These are phyloP conservation scores for Hydrochoerus hydrochaeris DNA, from an alignment of 2,113 vertebrate species.

Conservation along the genomic window DNA sequence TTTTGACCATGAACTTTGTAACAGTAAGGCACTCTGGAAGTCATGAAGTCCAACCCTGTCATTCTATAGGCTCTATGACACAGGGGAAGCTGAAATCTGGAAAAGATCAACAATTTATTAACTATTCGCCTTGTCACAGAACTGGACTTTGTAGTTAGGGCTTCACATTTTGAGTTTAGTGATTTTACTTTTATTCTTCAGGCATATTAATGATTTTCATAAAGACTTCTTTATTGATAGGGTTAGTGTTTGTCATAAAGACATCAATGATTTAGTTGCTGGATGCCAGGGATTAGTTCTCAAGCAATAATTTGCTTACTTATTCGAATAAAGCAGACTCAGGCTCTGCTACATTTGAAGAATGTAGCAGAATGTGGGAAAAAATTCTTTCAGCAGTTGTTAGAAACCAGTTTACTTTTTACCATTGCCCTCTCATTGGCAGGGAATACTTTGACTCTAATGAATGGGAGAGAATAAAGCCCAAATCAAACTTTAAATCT, in stretches of 20 bases:
- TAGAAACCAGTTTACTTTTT: not conserved
- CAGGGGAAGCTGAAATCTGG: not conserved
- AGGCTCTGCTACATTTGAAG: not conserved
- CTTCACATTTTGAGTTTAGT: not conserved
- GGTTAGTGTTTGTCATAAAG: not conserved
- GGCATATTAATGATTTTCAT: not conserved
- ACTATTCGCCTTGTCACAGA: not conserved
- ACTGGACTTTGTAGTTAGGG: not conserved
- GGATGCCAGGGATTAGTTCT: not conserved
- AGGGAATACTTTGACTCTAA: not conserved
- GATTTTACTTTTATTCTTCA: not conserved
- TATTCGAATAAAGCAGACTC: not conserved
- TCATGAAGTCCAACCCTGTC: not conserved
- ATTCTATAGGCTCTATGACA: not conserved
- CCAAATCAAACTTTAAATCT: not conserved
- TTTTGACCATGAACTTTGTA: not conserved
- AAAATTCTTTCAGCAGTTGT: not conserved
- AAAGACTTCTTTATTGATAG: not conserved
- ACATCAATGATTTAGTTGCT: not conserved
- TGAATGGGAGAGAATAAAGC: not conserved
- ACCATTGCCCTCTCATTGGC: not conserved
- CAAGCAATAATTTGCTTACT: not conserved
- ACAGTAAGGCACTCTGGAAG: not conserved
- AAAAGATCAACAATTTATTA: not conserved
- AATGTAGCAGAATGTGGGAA: not conserved